Conservation (phyloP, 2,113 vertebrate genomes). For the Tetrao urogallus region DNA sequence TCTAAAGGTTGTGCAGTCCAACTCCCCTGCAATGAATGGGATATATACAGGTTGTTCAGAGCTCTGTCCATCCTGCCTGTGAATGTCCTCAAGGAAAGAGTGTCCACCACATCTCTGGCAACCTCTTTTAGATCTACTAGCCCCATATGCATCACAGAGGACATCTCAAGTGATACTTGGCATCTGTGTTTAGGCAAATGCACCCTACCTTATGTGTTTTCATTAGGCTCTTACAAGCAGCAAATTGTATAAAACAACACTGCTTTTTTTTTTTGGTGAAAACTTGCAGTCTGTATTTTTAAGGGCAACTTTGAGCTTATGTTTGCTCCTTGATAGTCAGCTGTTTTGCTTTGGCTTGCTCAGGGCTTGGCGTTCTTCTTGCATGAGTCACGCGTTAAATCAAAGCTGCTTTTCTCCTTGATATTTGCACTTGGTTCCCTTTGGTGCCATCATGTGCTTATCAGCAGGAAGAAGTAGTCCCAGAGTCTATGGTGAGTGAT, state of each 20-base stretch:
- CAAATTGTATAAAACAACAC: background rate
- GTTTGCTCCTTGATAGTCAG: conserved; percentile 3
- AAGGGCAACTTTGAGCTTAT: background rate
- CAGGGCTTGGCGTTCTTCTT: background rate
- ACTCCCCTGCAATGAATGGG: no score
- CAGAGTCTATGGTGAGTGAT: accelerated
- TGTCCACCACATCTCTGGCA: no score
- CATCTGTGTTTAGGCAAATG: background rate
- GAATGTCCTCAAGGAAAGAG: no score
- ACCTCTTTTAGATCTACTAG: background rate
- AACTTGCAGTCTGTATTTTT: background rate
- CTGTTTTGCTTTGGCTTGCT: background rate
- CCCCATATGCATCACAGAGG: background rate
- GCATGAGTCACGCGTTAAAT: background rate
- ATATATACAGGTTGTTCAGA: no score
- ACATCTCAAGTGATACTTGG: background rate
- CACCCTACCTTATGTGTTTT: background rate
- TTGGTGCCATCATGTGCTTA: conserved; percentile 51
- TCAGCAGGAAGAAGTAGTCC: background rate
- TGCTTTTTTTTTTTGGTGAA: background rate
- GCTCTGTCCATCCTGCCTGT: no score
- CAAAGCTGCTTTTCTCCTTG: background rate
- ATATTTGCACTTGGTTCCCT: conserved; percentile 37
- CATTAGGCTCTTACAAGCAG: background rate
- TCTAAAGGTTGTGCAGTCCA: no score